Percentiles rank a stretch among this genome's conserved stretches.
phyloP scores from a whole-genome alignment of 35 echinoderm and acorn worm species.

The Apostichopus californicus region DNA sequence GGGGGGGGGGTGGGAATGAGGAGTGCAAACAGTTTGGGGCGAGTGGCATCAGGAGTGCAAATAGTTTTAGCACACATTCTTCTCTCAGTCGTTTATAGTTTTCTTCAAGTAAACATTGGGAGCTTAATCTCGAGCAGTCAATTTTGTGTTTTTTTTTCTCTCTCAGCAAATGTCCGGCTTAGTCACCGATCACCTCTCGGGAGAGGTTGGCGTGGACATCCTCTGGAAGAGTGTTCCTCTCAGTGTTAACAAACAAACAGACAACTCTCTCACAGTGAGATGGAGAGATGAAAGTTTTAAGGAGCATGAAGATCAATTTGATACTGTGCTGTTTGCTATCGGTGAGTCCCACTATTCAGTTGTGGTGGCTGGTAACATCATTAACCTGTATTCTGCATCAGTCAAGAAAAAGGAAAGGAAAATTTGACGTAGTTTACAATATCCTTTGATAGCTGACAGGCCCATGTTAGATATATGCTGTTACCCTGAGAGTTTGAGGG shows the following conservation, averaged over 20 bases:
- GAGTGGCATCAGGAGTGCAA: not conserved
- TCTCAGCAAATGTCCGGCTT: constrained; percentile 90
- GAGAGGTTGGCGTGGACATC: constrained; percentile 66
- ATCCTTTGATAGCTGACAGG: no score
- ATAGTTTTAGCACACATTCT: not conserved
- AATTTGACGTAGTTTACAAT: no score
- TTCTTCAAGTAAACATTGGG: no score
- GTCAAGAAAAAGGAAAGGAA: no score
- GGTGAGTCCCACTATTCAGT: constrained; percentile 47
- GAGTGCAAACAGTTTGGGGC: no score
- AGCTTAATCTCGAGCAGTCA: no score
- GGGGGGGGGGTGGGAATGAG: no score
- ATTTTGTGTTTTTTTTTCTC: not conserved
- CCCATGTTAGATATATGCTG: no score
- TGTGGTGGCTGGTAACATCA: no score
- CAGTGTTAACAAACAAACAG: constrained; percentile 40
- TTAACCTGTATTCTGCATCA: no score
- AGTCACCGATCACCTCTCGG: constrained; percentile 79
- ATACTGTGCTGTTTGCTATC: constrained; percentile 93
- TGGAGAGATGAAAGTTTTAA: constrained; percentile 52
- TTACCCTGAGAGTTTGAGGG: no score
- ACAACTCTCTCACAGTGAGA: constrained; percentile 67
- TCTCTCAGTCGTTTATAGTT: no score
- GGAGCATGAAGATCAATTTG: constrained; percentile 56
- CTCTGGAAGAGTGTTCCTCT: constrained; percentile 68